These are phyloP conservation scores for Dermochelys coriacea DNA, from an alignment of 2,797 vertebrate species.

Conservation along the genomic window DNA sequence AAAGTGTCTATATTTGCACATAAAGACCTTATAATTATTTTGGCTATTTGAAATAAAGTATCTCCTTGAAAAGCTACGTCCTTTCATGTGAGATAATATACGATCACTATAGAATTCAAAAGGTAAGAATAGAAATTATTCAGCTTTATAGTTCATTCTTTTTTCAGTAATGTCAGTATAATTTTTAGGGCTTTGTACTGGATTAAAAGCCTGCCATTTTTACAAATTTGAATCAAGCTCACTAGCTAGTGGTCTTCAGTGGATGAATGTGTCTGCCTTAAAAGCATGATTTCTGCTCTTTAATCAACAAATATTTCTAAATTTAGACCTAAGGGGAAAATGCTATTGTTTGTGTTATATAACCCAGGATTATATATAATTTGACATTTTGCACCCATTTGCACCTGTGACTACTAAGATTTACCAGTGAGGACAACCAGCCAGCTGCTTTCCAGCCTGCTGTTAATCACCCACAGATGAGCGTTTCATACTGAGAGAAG, in stretches of 20 bases:
- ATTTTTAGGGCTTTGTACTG: background rate
- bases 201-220: conserved; percentile 6
- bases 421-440: background rate
- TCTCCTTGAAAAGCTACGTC: background rate
- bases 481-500: background rate
- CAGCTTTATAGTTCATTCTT: background rate
- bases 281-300: background rate
- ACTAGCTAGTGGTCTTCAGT: background rate
- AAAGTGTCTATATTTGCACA: background rate
- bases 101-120: conserved; percentile 25
- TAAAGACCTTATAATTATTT: too few relatives aligned
- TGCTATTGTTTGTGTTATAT: background rate
- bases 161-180: background rate
- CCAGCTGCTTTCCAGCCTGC: background rate
- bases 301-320: background rate
- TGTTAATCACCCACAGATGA: background rate
- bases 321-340: background rate
- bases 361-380: background rate
- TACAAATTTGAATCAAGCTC: background rate
- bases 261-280: background rate
- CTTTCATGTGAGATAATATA: background rate
- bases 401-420: background rate
- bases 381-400: background rate
- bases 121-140: conserved; percentile 4
- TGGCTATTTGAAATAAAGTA: conserved; percentile 30